Evolutionary conservation across 2,797 vertebrate species (phyloP).

Genomic region (Pseudochaenichthys georgianus): DNA sequence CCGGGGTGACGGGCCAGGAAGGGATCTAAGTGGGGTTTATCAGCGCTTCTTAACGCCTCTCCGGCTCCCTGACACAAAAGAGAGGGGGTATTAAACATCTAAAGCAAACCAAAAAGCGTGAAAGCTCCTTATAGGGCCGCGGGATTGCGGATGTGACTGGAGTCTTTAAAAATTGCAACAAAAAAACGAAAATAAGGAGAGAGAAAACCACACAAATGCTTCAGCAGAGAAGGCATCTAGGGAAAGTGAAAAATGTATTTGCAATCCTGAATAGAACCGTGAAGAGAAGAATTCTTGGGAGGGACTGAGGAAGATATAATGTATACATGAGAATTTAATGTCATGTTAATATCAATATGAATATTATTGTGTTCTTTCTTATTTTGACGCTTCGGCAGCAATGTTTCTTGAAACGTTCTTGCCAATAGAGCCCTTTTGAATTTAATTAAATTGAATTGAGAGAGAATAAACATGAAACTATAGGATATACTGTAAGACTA

Average conservation of each 20-base stretch:
- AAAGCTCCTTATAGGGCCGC: slow-evolving; percentile 99
- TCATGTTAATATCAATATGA: no score
- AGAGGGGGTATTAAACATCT: slow-evolving; percentile 99
- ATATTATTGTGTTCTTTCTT: no score
- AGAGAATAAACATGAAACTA: slow-evolving; percentile 12
- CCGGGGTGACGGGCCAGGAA: slow-evolving; percentile 99
- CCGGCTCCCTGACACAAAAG: slow-evolving; percentile 99
- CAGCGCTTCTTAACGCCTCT: slow-evolving; percentile 99
- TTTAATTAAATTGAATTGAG: not conserved
- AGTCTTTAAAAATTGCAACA: slow-evolving; percentile 89
- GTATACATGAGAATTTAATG: no score
- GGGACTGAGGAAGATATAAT: slow-evolving; percentile 1
- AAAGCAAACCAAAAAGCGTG: slow-evolving; percentile 99
- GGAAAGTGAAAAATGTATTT: slow-evolving; percentile 58
- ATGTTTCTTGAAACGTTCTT: no score
- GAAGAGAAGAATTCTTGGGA: slow-evolving; percentile 25
- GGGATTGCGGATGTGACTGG: slow-evolving; percentile 97
- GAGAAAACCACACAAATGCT: slow-evolving; percentile 59
- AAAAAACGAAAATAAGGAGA: slow-evolving; percentile 30
- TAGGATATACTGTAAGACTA: slow-evolving; percentile 2
- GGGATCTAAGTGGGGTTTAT: slow-evolving; percentile 99
- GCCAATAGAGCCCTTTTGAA: no score
- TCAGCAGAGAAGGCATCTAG: slow-evolving; percentile 56
- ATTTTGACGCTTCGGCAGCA: no score
- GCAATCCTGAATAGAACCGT: slow-evolving; percentile 52